Percentiles rank a stretch among this genome's conserved stretches.
Conservation (phyloP, 2,113 vertebrate genomes). For the Coptodon bakossiorum region DNA sequence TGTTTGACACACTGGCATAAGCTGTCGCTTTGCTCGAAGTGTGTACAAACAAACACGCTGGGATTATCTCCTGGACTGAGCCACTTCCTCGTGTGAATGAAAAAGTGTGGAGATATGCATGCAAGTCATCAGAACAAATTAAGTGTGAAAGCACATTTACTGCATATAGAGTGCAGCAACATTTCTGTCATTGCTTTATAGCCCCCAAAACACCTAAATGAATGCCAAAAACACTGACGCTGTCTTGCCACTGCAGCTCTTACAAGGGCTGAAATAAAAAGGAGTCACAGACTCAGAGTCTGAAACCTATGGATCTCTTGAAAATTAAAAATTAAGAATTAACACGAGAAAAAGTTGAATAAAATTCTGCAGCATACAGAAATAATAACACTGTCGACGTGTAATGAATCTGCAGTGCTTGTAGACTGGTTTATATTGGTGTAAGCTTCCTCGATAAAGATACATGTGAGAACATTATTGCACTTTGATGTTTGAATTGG, state of each 20-base stretch:
- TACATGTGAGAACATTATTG: not conserved
- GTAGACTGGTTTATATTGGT: not conserved
- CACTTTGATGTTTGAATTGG: not conserved
- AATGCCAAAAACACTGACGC: not conserved
- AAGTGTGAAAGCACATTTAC: not conserved
- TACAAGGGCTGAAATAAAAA: not conserved
- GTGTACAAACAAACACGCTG: slow-evolving; percentile 19
- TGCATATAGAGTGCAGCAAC: not conserved
- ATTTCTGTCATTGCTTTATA: not conserved
- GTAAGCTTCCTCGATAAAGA: not conserved
- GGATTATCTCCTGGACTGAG: not conserved
- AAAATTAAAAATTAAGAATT: not conserved
- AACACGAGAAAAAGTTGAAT: not conserved
- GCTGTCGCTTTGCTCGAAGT: not conserved
- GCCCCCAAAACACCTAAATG: not conserved
- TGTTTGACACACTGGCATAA: slow-evolving; percentile 36
- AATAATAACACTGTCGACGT: not conserved
- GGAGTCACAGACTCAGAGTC: not conserved
- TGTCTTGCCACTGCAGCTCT: not conserved
- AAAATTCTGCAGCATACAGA: not conserved
- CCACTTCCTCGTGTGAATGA: not conserved
- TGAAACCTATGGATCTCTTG: not conserved
- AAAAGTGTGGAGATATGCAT: not conserved
- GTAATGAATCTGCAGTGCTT: not conserved
- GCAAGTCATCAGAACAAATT: not conserved